Percentiles rank a stretch among this genome's conserved stretches.
Evolutionary conservation across 1,140 invertebrate species (phyloP).

Genomic region (Glomeris maerens): DNA sequence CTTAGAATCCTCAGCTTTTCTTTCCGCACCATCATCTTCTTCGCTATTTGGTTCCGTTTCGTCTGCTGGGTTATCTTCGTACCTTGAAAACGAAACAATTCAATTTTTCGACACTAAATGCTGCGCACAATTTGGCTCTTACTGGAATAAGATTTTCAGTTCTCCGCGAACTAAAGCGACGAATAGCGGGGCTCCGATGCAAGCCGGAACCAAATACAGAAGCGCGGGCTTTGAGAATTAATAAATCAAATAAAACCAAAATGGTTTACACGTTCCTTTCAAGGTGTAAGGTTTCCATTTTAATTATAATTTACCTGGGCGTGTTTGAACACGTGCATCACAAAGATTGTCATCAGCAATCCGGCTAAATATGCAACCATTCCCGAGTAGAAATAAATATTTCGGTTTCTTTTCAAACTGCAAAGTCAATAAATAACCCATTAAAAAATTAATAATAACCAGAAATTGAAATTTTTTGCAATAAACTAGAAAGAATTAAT

Average conservation of each 20-base stretch:
- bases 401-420: slow-evolving; percentile 69
- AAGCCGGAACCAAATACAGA: slow-evolving; percentile 91
- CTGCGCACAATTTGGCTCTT: slow-evolving; percentile 29
- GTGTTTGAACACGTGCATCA: slow-evolving; percentile 98
- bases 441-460: too few species aligned
- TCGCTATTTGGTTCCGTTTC: slow-evolving; percentile 15
- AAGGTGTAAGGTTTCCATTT: not conserved
- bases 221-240: slow-evolving; percentile 69
- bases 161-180: slow-evolving; percentile 83
- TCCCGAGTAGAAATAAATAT: slow-evolving; percentile 87
- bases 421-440: slow-evolving; percentile 23
- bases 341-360: slow-evolving; percentile 79
- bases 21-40: too few species aligned
- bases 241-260: slow-evolving; percentile 6
- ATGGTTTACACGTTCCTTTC: too few species aligned
- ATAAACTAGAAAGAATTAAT: too few species aligned
- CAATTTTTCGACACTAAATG: not conserved
- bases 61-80: slow-evolving; percentile 24
- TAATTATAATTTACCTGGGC: slow-evolving; percentile 40
- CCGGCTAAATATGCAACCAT: slow-evolving; percentile 90
- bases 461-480: too few species aligned
- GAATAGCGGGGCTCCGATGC: slow-evolving; percentile 71
- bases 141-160: slow-evolving; percentile 76
- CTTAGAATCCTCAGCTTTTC: too few species aligned
- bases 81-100: slow-evolving; percentile 18